These are phyloP conservation scores for Psittacara wagleri DNA, from an alignment of 2,113 vertebrate species.

Conservation along the genomic window DNA sequence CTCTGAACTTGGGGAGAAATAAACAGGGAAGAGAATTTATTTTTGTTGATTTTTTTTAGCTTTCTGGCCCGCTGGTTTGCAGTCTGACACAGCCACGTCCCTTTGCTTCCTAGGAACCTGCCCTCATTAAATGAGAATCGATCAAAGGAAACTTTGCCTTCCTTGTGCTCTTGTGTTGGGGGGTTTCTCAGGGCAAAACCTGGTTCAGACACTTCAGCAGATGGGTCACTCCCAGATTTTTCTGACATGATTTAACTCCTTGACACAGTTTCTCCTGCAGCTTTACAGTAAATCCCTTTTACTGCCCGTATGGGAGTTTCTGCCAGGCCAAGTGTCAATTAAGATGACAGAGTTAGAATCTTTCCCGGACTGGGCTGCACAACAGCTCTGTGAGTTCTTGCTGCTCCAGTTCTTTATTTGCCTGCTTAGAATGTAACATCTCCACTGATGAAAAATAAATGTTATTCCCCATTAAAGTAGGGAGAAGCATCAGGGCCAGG, in stretches of 20 bases:
- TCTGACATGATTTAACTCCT: constrained; percentile 28
- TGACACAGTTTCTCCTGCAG: background rate
- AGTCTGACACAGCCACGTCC: background rate
- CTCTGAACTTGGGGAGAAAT: constrained; percentile 43
- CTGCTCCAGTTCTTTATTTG: background rate
- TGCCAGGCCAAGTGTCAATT: background rate
- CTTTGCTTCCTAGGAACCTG: constrained; percentile 35
- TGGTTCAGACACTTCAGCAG: background rate
- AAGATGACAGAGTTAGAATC: background rate
- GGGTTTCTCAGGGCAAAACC: background rate
- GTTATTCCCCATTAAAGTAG: background rate
- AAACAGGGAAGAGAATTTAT: constrained; percentile 46
- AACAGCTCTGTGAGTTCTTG: background rate
- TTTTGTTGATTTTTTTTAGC: constrained; percentile 59
- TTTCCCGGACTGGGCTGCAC: background rate
- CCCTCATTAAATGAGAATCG: constrained; percentile 58
- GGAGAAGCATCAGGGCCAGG: background rate
- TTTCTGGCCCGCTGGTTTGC: constrained; percentile 48
- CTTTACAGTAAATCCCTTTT: constrained; percentile 13
- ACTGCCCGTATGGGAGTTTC: background rate
- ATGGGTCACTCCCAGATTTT: constrained; percentile 3
- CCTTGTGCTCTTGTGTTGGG: background rate
- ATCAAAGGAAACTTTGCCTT: constrained; percentile 26
- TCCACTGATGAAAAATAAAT: background rate
- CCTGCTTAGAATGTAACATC: background rate